These are phyloP conservation scores for Rhinoderma darwinii DNA, from an alignment of 2,113 vertebrate species.

Conservation along the genomic window DNA sequence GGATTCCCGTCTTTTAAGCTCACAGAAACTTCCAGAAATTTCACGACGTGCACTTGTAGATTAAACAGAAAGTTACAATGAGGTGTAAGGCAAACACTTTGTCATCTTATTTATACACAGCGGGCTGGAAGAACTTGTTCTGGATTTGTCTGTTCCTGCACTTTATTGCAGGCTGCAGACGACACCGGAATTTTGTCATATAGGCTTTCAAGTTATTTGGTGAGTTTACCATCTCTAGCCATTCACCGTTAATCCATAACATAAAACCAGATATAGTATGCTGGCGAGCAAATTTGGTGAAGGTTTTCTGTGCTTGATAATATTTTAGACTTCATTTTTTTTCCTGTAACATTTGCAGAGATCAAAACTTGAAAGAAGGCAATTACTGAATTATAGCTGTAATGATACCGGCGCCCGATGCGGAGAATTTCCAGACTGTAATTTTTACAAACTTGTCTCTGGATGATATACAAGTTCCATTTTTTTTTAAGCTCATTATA, in stretches of 20 bases:
- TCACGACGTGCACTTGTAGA: slow-evolving; percentile 8
- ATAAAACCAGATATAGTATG: not conserved
- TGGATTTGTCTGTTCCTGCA: not conserved
- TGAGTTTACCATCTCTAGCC: not conserved
- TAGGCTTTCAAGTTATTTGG: not conserved
- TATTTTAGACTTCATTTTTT: not conserved
- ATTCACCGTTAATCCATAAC: not conserved
- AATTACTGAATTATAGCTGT: not conserved
- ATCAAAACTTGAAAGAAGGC: not conserved
- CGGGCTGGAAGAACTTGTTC: not conserved
- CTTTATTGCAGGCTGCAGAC: not conserved
- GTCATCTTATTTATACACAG: slow-evolving; percentile 36
- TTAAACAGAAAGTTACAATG: slow-evolving; percentile 45
- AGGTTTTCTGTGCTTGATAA: not conserved
- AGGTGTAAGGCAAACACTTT: slow-evolving; percentile 40
- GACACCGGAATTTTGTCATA: not conserved
- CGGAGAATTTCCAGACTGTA: not conserved
- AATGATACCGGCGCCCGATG: not conserved
- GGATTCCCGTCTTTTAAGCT: slow-evolving; percentile 6
- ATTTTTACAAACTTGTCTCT: slow-evolving; percentile 2
- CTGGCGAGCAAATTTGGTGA: not conserved
- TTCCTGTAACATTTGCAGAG: not conserved
- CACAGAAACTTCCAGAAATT: not conserved
- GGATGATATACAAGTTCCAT: not conserved
- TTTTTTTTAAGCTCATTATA: not conserved